Percentiles rank a stretch among this genome's conserved stretches.
Evolutionary conservation across 2,797 vertebrate genomes (phyloP).

Genomic region (Phataginus tetradactyla): DNA sequence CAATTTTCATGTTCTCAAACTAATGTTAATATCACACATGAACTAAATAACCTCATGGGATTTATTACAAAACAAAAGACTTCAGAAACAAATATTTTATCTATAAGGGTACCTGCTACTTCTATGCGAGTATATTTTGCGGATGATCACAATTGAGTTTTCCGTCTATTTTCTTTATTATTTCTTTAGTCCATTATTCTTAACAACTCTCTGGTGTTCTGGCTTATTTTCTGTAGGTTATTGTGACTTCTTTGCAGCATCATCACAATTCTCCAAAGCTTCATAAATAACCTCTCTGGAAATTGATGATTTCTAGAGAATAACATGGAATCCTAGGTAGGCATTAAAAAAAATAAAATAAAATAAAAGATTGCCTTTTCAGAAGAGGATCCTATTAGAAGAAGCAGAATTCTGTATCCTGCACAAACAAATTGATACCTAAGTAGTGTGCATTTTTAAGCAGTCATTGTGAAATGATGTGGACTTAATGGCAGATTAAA

Average conservation of each 20-base stretch:
- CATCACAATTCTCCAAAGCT: not conserved
- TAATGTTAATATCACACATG: not conserved
- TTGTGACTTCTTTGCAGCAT: not conserved
- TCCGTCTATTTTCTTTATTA: not conserved
- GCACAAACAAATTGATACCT: conserved; percentile 30
- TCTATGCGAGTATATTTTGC: not conserved
- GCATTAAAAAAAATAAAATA: not conserved
- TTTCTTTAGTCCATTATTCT: conserved; percentile 21
- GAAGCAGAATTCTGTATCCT: conserved; percentile 2
- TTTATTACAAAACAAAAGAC: not conserved
- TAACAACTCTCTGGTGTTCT: not conserved
- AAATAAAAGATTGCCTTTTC: conserved; percentile 41
- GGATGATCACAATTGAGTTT: not conserved
- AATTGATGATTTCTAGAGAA: conserved; percentile 56
- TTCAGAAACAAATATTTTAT: not conserved
- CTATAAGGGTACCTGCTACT: not conserved
- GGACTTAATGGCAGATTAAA: conserved; percentile 71
- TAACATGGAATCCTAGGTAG: conserved; percentile 11
- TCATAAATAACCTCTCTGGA: conserved; percentile 63
- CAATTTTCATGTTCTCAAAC: not conserved
- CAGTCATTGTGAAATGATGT: conserved; percentile 64
- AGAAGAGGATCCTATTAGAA: conserved; percentile 46
- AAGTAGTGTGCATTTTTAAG: conserved; percentile 50
- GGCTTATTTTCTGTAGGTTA: conserved; percentile 34
- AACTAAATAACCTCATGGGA: not conserved